Conservation (phyloP, 2,113 vertebrate genomes). For the Thymallus thymallus region DNA sequence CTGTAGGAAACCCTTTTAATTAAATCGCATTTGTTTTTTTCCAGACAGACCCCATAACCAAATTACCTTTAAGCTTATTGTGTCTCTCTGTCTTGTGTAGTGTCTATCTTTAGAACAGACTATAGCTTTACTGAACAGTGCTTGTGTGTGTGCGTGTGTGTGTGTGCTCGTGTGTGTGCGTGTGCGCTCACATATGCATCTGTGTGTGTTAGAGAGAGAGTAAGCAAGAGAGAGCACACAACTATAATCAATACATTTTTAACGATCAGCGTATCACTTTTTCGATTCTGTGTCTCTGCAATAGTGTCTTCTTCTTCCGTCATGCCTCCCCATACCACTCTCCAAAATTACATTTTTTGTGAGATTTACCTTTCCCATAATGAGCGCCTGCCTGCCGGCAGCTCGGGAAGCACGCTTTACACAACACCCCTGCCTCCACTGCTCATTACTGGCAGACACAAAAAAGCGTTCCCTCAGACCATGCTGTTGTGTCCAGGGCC, state of each 20-base stretch:
- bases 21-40: slow-evolving; percentile 12
- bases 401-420: background rate
- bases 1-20: slow-evolving; percentile 29
- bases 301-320: background rate
- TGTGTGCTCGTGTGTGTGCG: background rate
- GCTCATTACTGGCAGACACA: background rate
- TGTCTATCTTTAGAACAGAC: background rate
- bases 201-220: background rate
- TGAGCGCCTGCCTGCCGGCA: background rate
- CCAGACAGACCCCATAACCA: slow-evolving; percentile 7
- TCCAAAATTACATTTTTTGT: background rate
- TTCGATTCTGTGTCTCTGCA: background rate
- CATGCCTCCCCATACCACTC: background rate
- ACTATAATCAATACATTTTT: too few relatives aligned
- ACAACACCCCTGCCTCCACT: background rate
- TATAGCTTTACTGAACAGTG: background rate
- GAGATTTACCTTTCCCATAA: background rate
- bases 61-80: background rate
- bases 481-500: background rate
- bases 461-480: background rate
- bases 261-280: background rate
- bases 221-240: background rate
- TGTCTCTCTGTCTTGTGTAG: background rate
- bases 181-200: background rate
- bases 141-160: background rate